Evolutionary conservation across 2,888 invertebrate genomes (phyloP).

Genomic region (Sipunculus nudus): DNA sequence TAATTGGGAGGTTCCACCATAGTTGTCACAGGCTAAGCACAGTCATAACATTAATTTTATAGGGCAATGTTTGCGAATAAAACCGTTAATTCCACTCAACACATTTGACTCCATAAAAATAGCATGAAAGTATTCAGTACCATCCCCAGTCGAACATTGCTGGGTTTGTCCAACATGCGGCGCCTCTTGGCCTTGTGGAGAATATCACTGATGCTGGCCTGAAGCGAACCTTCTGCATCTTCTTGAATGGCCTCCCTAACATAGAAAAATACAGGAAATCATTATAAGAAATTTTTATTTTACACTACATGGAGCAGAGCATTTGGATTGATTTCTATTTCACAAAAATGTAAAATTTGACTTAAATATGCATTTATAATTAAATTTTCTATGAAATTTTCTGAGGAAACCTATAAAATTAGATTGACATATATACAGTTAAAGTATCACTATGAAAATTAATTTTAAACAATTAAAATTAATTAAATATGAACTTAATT

Average conservation of each 20-base stretch:
- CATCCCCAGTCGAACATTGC: slow-evolving; percentile 89
- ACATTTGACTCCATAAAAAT: too few relatives aligned
- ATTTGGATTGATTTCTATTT: neutral
- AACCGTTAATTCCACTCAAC: too few relatives aligned
- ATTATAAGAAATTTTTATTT: neutral
- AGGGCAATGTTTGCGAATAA: too few relatives aligned
- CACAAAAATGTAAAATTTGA: slow-evolving; percentile 4
- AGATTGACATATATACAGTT: neutral
- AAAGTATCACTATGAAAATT: neutral
- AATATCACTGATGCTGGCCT: slow-evolving; percentile 89
- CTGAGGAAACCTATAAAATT: neutral
- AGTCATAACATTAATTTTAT: too few relatives aligned
- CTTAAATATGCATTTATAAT: neutral
- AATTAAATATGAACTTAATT: too few relatives aligned
- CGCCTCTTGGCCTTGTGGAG: slow-evolving; percentile 86
- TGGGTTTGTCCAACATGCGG: slow-evolving; percentile 66
- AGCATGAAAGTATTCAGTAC: too few relatives aligned
- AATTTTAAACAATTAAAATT: too few relatives aligned
- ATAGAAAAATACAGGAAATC: neutral
- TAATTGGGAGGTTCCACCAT: too few relatives aligned
- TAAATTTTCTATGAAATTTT: neutral
- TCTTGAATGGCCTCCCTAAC: slow-evolving; percentile 88
- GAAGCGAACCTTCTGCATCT: slow-evolving; percentile 92
- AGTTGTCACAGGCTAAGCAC: too few relatives aligned
- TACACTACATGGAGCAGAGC: neutral